phyloP scores from a whole-genome alignment of 1,140 invertebrate genomes.

The Frieseomelitta varia region DNA sequence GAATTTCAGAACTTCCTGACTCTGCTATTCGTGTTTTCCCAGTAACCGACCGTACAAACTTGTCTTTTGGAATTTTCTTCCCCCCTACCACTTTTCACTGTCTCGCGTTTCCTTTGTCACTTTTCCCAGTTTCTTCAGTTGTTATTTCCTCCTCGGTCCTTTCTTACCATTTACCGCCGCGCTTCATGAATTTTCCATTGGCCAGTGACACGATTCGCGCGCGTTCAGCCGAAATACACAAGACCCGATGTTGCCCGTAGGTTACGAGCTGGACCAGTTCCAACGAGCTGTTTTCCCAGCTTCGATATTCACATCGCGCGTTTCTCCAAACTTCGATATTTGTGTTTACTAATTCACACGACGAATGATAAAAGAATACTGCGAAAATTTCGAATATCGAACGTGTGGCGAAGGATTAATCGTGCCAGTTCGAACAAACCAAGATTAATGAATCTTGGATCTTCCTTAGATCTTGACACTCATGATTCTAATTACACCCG shows the following conservation, averaged over 20 bases:
- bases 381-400: not conserved
- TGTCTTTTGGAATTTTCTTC: not conserved
- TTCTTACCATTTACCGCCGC: not conserved
- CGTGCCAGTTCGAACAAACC: too few species aligned
- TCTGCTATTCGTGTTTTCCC: conserved; percentile 1
- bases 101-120: not conserved
- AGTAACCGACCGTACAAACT: not conserved
- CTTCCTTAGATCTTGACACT: too few species aligned
- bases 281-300: not conserved
- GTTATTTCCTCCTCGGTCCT: not conserved
- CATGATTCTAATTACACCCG: too few species aligned
- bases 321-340: not conserved
- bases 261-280: not conserved
- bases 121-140: too few species aligned
- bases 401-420: not conserved
- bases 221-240: not conserved
- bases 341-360: not conserved
- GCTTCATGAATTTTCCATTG: conserved; percentile 28
- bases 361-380: too few species aligned
- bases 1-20: not conserved
- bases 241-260: not conserved
- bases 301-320: not conserved
- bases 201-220: not conserved
- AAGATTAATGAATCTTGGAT: too few species aligned
- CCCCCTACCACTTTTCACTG: not conserved